Evolutionary conservation across 2,888 invertebrate species (phyloP), one percentile per base, ranked within the genome.

Genomic region (Agrochola lota): DNA sequence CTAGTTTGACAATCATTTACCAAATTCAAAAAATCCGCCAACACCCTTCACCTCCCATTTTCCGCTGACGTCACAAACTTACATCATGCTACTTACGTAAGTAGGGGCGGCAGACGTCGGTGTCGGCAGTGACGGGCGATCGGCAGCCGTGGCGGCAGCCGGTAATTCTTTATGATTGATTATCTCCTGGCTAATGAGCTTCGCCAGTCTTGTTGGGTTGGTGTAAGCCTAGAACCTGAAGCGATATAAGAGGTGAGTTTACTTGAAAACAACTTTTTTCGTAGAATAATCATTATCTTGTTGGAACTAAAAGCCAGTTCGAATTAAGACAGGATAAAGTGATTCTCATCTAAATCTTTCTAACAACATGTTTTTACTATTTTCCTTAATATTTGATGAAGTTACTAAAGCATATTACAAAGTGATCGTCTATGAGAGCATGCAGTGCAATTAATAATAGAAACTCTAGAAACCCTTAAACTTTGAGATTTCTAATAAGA

Each of bases 101-200:
- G 79, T 85, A 87, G 85, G 85, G 85, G 73, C 26, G n/a, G 66
- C 74, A 85, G 82, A 60, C 84, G 74, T 68, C 40, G 52, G 80
- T 70, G 79, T 79, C 80, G 80, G 80, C 71, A 74, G 79, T 82
- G 88, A 89, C 83, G 80, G 77, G 43, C 80, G 88, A 90, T 90
- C 89, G 89, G 90, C 88, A 90, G 89, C 89, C 89, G 88, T 90
- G 90, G 90, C 91, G 89, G 87, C 90, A 85, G 89, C 91, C 93
- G 94, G 93, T 95, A 94, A 95, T 95, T 94, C 94, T 90, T 89
- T 90, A 93, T 95, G 95, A 96, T 96, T 95, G 96, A 96, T 96
- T 94, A 94, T 95, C 94, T 93, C 91, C 91, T 90, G 89, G 92
- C 94, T 96, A 96, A 96, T 96, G 96, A 96, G 95, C 94, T 94